phyloP scores from a whole-genome alignment of 30 jellyfish, hydroid and myxozoan genomes.

The Turritopsis dohrnii region DNA sequence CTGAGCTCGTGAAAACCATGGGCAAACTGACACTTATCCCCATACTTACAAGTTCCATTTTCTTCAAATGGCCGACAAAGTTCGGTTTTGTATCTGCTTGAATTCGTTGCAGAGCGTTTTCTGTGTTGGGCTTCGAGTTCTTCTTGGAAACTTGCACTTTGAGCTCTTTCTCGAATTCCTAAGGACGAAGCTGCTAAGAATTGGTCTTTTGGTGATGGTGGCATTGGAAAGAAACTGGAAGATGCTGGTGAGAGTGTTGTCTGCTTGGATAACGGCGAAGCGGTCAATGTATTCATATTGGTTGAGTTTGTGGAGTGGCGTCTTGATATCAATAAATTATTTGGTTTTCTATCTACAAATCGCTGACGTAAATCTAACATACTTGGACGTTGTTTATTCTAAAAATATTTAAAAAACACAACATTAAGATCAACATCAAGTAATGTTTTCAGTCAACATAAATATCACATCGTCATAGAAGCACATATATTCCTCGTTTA shows the following conservation, averaged over 20 bases:
- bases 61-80: conserved; percentile 98
- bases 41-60: conserved; percentile 97
- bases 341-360: conserved; percentile 53
- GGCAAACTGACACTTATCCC: conserved; percentile 99
- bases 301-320: conserved; percentile 84
- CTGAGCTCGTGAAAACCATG: conserved; percentile 97
- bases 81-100: conserved; percentile 98
- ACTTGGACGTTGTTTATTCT: conserved; percentile 96
- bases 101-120: conserved; percentile 86
- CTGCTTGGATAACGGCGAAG: conserved; percentile 35
- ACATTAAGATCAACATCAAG: neutral
- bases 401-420: conserved; percentile 16
- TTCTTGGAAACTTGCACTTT: conserved; percentile 78
- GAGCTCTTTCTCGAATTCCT: conserved; percentile 68
- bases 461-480: neutral
- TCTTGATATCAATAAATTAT: conserved; percentile 58
- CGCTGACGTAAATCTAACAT: conserved; percentile 85
- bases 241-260: conserved; percentile 81
- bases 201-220: conserved; percentile 49
- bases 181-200: conserved; percentile 32
- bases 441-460: neutral
- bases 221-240: conserved; percentile 45
- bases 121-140: conserved; percentile 84
- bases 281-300: conserved; percentile 6
- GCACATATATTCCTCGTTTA: neutral